Evolutionary conservation across 2,113 vertebrate species (phyloP).

Genomic region (Cochlearius cochlearius): DNA sequence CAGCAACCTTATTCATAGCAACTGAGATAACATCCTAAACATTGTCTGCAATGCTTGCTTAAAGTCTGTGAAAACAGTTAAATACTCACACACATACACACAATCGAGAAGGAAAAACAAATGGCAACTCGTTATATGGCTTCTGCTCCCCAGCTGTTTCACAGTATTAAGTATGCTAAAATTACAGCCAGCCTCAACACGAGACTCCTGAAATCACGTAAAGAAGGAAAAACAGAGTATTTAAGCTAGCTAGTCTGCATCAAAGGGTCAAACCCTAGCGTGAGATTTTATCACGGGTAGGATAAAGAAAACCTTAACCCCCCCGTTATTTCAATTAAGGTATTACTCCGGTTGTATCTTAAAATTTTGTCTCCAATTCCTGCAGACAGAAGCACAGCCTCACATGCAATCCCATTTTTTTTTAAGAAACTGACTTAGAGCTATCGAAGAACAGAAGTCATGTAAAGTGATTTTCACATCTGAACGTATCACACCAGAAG

Average conservation of each 20-base stretch:
- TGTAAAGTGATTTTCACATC: conserved; percentile 32
- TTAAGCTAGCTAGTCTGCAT: not conserved
- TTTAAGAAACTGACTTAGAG: not conserved
- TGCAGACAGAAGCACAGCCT: not conserved
- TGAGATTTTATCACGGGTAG: not conserved
- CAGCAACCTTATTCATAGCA: conserved; percentile 52
- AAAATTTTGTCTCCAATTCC: not conserved
- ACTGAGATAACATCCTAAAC: conserved; percentile 48
- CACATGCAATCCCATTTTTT: not conserved
- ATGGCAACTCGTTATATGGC: not conserved
- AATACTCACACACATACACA: conserved; percentile 30
- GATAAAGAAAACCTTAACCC: not conserved
- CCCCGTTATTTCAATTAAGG: not conserved
- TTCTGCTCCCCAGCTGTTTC: conserved; percentile 40
- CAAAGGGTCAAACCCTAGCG: not conserved
- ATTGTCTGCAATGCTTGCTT: conserved; percentile 8
- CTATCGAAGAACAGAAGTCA: conserved; percentile 51
- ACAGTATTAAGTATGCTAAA: not conserved
- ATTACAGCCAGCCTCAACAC: not conserved
- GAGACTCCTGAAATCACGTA: not conserved
- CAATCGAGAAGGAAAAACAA: conserved; percentile 17
- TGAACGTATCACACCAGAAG: conserved; percentile 39
- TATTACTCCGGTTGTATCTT: accelerated
- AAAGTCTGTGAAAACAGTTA: conserved; percentile 23
- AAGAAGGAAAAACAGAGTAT: not conserved